Evolutionary conservation across 2,797 vertebrate genomes (phyloP), one percentile per base, ranked within the genome.

Genomic region (Delichon dasypus): DNA sequence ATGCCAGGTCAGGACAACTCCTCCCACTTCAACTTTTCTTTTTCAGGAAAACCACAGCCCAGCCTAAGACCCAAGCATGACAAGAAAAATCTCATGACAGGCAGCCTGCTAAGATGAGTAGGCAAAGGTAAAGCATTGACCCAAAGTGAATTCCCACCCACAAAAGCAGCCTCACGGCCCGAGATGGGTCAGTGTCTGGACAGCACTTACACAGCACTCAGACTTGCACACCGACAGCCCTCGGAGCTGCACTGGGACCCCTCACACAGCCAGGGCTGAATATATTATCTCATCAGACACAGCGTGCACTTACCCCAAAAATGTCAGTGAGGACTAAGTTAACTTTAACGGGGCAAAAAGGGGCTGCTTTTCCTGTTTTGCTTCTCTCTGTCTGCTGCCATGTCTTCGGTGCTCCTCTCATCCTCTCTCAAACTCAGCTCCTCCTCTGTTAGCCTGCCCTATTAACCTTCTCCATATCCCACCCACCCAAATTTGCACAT

Each of bases 401-500:
- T 71, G 44, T 65, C 92, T 83, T 58, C 30, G 0, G 40, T 0
- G 2, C 32, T 89, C 48, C 57, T 88, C 64, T 65, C 76, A 74
- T 82, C 62, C 64, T 89, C 74, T 74, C 60, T 66, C 62, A 57
- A 83, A 89, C 82, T 85, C 92, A 91, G 95, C 93, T 92, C 93
- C 89, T 95, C 94, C 95, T 97, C 93, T 79, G 55, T 74, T 45
- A 68, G 51, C 57, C 57, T 96, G 93, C 92, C 91, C 89, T 94
- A 64, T 88, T 95, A 91, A 93, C 73, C 92, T 94, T 85, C 81
- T 72, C n/a, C 71, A 15, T 30, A 85, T 53, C 76, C 92, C 85
- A 92, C 91, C 94, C 95, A 91, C 64, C 93, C 88, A 81, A 95
- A 95, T 96, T 88, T 88, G 87, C 94, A 88, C 85, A 36, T 94